phyloP scores from a whole-genome alignment of 1,140 invertebrate species.

The Sycophaga agraensis region DNA sequence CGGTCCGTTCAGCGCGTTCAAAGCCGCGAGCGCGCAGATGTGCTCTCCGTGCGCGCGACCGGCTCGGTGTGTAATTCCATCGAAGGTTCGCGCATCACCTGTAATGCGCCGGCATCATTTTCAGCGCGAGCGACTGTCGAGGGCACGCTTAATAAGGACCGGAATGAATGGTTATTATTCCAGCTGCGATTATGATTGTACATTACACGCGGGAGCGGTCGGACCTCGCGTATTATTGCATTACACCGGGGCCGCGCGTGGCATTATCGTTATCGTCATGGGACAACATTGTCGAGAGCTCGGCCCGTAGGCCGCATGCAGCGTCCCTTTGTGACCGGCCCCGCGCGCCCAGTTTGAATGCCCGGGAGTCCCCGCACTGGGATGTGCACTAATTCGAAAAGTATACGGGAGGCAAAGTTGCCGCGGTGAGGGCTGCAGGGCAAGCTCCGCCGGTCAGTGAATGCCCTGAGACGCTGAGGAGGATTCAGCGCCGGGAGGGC shows the following conservation, averaged over 20 bases:
- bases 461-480: not conserved
- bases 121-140: not conserved
- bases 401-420: conserved; percentile 4
- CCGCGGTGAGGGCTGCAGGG: not conserved
- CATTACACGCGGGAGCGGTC: conserved; percentile 26
- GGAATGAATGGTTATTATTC: conserved; percentile 27
- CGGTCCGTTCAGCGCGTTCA: too few species aligned
- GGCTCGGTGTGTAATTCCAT: too few species aligned
- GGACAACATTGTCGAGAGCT: conserved; percentile 21
- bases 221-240: conserved; percentile 22
- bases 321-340: too few species aligned
- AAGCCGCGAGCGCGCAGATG: too few species aligned
- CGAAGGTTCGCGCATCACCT: too few species aligned
- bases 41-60: too few species aligned
- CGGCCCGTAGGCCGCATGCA: too few species aligned
- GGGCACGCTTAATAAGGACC: too few species aligned
- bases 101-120: not conserved
- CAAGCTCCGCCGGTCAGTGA: not conserved
- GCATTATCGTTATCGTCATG: conserved; percentile 31
- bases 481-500: not conserved
- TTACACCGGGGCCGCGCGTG: conserved; percentile 23
- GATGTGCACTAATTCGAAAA: conserved; percentile 15
- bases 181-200: conserved; percentile 27
- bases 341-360: too few species aligned
- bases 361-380: too few species aligned